A percentile compares a stretch with the other conserved stretches of the same genome.
Conservation (phyloP, 2,797 vertebrate species). For the Centropyge bicolor region DNA sequence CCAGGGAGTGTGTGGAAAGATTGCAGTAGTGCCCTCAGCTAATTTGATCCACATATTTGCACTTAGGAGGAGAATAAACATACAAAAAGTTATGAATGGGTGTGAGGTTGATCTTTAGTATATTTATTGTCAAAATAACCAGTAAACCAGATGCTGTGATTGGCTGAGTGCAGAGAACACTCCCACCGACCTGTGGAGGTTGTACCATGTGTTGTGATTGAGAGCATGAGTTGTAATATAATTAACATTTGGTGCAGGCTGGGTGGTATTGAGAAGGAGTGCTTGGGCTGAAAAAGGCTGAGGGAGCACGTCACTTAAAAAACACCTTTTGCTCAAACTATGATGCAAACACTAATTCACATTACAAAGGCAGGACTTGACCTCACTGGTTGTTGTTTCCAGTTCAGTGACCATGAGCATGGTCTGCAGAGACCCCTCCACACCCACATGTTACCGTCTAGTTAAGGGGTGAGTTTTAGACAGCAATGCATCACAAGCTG, state of each 20-base stretch:
- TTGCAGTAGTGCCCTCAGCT: neutral
- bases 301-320: neutral
- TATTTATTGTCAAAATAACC: neutral
- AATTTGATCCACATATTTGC: neutral
- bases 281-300: neutral
- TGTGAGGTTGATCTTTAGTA: neutral
- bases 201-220: neutral
- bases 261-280: neutral
- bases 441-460: neutral
- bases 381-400: conserved; percentile 4
- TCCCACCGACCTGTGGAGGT: too few relatives aligned
- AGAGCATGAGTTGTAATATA: neutral
- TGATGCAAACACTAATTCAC: neutral
- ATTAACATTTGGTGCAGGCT: neutral
- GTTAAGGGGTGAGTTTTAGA: conserved; percentile 24
- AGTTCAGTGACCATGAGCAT: conserved; percentile 9
- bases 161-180: neutral
- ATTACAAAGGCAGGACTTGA: conserved; percentile 22
- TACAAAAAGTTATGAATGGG: neutral
- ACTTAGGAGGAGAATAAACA: conserved; percentile 1
- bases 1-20: neutral
- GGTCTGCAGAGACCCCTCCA: neutral
- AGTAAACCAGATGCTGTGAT: neutral
- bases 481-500: neutral
- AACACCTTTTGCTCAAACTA: neutral